Base-by-base conservation (phyloP, 2,113 vertebrate species). In the Cynopterus brachyotis region DNA sequence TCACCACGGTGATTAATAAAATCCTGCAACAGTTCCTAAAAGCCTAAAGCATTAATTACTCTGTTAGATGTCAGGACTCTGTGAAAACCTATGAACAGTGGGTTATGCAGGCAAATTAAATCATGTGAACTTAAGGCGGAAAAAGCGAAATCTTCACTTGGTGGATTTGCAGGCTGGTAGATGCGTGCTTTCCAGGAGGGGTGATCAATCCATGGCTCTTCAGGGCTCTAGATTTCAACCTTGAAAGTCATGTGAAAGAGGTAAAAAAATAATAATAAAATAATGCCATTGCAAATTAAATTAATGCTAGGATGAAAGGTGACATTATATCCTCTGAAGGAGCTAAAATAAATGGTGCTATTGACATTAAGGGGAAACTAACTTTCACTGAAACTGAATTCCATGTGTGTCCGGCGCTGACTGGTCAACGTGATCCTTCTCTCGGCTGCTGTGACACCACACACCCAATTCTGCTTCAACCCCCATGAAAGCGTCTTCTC, bases 1-100 rank as follows among this genome's bases (percentile, higher is more conserved):
- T 97, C 97, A 96, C 85, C 76, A 94, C 10, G 5, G 85, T 95
- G 97, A 97, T 96, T 92, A 96, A 97, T 89, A 93, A 97, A 97
- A 97, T 67, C 89, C 96, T 59, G 91, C 93, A 97, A 94, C 85
- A 47, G 88, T 66, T 94, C 85, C 94, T 96, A 79, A 96, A 97
- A 97, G 94, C 95, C 96, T 93, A 96, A 96, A 97, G 96, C 97
- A 86, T 89, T 96, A 78, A 97, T 97, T 97, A 95, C 94, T 88
- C 95, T 19, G 62, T 89, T 82, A 96, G 94, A 95, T 95, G 93
- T 91, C 97, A 87, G 73, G 89, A 60, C 91, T 82, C 79, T 6
- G 32, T 32, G 83, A 86, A 96, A 96, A 96, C 97, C 96, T 82
- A 50, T 28, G 96, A 94, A 94, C 96, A 86, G 82, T 92, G 92